Evolutionary conservation across 2,888 invertebrate species (phyloP).

Genomic region (Erebia epiphron): DNA sequence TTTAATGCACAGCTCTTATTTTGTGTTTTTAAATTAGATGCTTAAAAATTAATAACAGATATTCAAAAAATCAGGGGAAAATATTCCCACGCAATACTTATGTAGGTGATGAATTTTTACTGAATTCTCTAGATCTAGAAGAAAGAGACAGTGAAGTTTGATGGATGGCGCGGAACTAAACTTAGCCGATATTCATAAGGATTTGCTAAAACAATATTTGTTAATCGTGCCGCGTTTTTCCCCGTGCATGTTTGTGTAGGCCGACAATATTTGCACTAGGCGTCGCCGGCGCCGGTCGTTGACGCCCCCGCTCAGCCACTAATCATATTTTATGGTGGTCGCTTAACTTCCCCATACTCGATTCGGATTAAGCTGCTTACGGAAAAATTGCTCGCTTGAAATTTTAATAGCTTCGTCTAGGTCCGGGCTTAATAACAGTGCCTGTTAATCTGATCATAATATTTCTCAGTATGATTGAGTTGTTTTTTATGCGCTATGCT

Average conservation of each 20-base stretch:
- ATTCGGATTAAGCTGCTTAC: constrained; percentile 67
- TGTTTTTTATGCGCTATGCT: not conserved
- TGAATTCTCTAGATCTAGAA: no score
- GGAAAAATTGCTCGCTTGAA: constrained; percentile 45
- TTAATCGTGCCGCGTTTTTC: constrained; percentile 51
- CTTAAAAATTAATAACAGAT: no score
- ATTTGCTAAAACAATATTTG: constrained; percentile 61
- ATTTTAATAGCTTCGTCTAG: constrained; percentile 44
- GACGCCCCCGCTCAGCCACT: constrained; percentile 64
- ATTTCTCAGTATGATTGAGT: constrained; percentile 27
- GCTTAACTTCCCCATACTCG: constrained; percentile 59
- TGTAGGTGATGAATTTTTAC: no score
- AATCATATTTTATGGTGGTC: constrained; percentile 77
- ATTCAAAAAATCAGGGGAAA: no score
- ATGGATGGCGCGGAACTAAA: constrained; percentile 38
- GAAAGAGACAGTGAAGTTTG: constrained; percentile 27
- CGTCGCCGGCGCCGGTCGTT: constrained; percentile 56
- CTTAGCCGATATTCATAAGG: constrained; percentile 47
- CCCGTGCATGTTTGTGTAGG: constrained; percentile 62
- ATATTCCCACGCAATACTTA: no score
- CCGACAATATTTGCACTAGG: constrained; percentile 62
- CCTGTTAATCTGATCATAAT: constrained; percentile 30
- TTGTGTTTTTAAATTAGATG: no score
- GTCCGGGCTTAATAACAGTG: constrained; percentile 32
- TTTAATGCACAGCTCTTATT: no score